phyloP scores from a whole-genome alignment of 2,888 invertebrate genomes.

The Parapristionchus giblindavisi region DNA sequence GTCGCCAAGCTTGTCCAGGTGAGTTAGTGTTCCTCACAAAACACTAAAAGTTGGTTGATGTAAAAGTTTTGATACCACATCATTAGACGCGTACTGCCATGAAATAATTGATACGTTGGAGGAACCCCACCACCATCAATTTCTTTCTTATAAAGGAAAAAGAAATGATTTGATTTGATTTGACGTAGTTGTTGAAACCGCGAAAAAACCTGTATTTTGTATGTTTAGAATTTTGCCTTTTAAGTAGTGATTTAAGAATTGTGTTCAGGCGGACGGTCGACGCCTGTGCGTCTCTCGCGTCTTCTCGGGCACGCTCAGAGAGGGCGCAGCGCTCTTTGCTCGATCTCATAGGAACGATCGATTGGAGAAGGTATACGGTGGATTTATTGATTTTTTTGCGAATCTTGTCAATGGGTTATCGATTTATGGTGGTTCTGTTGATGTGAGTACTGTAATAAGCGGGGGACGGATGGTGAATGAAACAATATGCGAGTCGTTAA shows the following conservation, averaged over 20 bases:
- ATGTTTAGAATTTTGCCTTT: not conserved
- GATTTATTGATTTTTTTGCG: not conserved
- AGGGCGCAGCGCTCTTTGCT: conserved; percentile 83
- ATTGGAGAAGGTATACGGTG: conserved; percentile 6
- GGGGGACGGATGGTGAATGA: not conserved
- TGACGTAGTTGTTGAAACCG: not conserved
- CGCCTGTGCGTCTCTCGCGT: conserved; percentile 92
- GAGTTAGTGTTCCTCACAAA: not conserved
- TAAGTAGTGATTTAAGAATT: not conserved
- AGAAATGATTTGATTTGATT: too few species aligned
- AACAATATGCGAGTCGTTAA: not conserved
- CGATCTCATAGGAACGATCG: conserved; percentile 82
- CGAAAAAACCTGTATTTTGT: not conserved
- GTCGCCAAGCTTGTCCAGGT: conserved; percentile 89
- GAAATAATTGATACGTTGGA: too few species aligned
- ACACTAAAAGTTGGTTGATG: conserved; percentile 3
- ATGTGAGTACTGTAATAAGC: not conserved
- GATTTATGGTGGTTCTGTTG: not conserved
- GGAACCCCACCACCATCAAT: too few species aligned
- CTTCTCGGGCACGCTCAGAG: conserved; percentile 84
- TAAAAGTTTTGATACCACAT: not conserved
- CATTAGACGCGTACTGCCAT: too few species aligned
- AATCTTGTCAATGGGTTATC: not conserved
- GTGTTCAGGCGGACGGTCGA: conserved; percentile 71
- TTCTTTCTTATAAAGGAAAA: too few species aligned